A percentile compares a stretch with the other conserved stretches of the same genome.
Evolutionary conservation across 1,140 invertebrate genomes (phyloP).

Genomic region (Bemisia tabaci): DNA sequence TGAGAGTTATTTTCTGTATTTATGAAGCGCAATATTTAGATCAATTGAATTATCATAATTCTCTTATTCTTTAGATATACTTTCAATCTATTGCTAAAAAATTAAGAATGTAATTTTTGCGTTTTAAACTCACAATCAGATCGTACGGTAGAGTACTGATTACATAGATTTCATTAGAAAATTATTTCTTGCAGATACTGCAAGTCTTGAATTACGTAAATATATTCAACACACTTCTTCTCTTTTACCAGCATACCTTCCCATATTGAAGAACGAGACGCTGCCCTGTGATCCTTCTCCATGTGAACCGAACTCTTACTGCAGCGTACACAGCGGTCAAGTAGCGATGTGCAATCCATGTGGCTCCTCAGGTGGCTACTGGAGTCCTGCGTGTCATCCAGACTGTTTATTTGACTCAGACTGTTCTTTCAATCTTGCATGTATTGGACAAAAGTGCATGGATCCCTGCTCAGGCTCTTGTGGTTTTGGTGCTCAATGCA

Average conservation of each 20-base stretch:
- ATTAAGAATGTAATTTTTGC: too few species aligned
- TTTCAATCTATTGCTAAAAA: too few species aligned
- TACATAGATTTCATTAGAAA: too few species aligned
- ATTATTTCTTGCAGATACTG: too few species aligned
- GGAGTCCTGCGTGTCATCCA: constrained; percentile 54
- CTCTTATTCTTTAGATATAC: too few species aligned
- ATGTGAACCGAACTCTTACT: constrained; percentile 52
- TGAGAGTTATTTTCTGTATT: too few species aligned
- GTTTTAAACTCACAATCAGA: too few species aligned
- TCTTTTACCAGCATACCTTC: constrained; percentile 26
- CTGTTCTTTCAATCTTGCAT: constrained; percentile 61
- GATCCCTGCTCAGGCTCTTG: constrained; percentile 73
- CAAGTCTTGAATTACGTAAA: too few species aligned
- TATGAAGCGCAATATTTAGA: too few species aligned
- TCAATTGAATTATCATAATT: too few species aligned
- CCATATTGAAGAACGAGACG: constrained; percentile 39
- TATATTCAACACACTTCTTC: too few species aligned
- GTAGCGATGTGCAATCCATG: constrained; percentile 69
- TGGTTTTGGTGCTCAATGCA: constrained; percentile 60
- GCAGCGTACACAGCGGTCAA: constrained; percentile 49
- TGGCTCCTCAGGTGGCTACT: constrained; percentile 44
- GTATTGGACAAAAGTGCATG: constrained; percentile 54
- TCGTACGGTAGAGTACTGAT: too few species aligned
- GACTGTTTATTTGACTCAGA: constrained; percentile 64
- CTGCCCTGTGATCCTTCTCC: constrained; percentile 58